Evolutionary conservation across 1,140 invertebrate genomes (phyloP).

Genomic region (Mactra quadrangularis): DNA sequence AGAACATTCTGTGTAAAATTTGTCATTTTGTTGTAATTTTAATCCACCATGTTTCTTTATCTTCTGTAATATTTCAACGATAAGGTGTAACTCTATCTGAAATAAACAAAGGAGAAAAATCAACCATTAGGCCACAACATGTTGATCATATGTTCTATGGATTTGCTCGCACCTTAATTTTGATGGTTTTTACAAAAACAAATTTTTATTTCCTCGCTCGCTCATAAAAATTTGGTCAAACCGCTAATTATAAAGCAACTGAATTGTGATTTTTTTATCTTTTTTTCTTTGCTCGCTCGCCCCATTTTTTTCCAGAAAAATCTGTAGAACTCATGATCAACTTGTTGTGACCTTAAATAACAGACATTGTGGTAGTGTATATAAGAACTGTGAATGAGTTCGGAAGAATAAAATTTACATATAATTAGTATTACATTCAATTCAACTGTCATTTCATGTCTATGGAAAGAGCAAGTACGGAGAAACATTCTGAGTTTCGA

Average conservation of each 20-base stretch:
- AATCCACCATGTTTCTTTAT: constrained; percentile 1
- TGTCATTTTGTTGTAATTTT: neutral
- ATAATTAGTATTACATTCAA: neutral
- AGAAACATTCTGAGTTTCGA: too few relatives aligned
- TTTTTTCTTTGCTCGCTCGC: too few relatives aligned
- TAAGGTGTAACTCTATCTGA: constrained; percentile 1
- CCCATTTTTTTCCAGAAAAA: too few relatives aligned
- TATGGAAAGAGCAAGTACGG: neutral
- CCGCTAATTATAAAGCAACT: too few relatives aligned
- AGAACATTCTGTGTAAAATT: neutral
- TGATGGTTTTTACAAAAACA: too few relatives aligned
- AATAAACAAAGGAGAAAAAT: neutral
- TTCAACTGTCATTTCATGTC: neutral
- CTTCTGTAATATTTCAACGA: neutral
- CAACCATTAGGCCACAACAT: neutral
- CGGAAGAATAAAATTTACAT: neutral
- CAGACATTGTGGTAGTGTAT: neutral
- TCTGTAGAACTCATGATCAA: too few relatives aligned
- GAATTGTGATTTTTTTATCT: too few relatives aligned
- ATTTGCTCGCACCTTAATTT: too few relatives aligned
- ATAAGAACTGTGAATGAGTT: too few relatives aligned
- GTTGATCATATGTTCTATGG: too few relatives aligned
- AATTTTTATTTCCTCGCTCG: too few relatives aligned
- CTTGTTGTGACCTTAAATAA: neutral
- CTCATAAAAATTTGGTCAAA: too few relatives aligned